A percentile compares a stretch with the other conserved stretches of the same genome.
Conservation (phyloP, 1,140 invertebrate species). For the Solenopsis fugax region DNA sequence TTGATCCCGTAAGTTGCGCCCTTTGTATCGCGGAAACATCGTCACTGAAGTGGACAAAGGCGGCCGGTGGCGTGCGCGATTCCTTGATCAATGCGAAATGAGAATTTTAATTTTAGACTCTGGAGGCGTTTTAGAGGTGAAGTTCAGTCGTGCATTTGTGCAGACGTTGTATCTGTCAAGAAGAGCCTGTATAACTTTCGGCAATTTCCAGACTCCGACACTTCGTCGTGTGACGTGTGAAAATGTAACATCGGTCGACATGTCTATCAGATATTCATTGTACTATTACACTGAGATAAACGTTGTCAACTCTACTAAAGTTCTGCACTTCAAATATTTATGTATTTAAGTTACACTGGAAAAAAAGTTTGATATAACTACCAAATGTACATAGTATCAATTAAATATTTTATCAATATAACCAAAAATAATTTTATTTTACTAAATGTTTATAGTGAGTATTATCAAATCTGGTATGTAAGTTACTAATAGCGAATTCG, state of each 20-base stretch:
- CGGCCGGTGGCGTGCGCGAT: constrained; percentile 15
- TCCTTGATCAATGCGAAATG: constrained; percentile 46
- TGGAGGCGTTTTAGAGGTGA: neutral
- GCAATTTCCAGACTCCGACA: neutral
- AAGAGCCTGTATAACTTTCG: neutral
- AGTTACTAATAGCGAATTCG: too few species aligned
- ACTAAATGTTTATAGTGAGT: too few species aligned
- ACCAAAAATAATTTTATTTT: too few species aligned
- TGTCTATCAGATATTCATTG: neutral
- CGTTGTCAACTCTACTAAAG: too few species aligned
- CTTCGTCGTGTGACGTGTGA: neutral
- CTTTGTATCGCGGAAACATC: constrained; percentile 53
- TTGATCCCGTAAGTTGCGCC: constrained; percentile 57
- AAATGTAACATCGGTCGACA: neutral
- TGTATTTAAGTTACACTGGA: too few species aligned
- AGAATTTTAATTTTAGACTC: constrained; percentile 36
- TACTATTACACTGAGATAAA: too few species aligned
- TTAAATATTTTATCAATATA: too few species aligned
- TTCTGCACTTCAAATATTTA: too few species aligned
- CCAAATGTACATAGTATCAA: too few species aligned
- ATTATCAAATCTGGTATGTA: too few species aligned
- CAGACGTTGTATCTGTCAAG: neutral
- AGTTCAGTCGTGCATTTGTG: neutral
- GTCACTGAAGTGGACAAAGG: constrained; percentile 38
- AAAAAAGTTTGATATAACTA: too few species aligned